phyloP scores from a whole-genome alignment of 2,113 vertebrate genomes.

The Uropsilus gracilis region DNA sequence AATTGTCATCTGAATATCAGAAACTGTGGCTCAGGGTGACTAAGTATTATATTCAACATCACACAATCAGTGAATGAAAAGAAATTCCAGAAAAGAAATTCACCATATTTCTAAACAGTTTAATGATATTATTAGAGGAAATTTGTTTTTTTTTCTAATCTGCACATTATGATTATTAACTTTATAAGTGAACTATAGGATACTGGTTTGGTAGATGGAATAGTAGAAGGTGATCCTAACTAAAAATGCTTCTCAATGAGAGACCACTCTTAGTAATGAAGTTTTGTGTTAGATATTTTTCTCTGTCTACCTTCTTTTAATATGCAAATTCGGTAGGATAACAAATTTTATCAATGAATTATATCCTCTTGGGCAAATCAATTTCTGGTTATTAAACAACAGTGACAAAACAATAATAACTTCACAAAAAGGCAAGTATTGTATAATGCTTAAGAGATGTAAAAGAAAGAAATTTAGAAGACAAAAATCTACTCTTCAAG shows the following conservation, averaged over 20 bases:
- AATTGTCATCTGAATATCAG: constrained; percentile 23
- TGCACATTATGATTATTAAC: background rate
- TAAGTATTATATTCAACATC: constrained; percentile 8
- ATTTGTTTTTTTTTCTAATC: constrained; percentile 1
- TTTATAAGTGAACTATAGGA: background rate
- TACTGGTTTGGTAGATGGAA: background rate
- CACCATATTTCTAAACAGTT: constrained; percentile 32
- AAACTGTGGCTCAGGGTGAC: background rate
- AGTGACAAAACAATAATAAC: background rate
- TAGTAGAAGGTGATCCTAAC: constrained; percentile 2
- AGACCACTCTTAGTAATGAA: background rate
- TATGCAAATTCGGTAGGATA: constrained; percentile 28
- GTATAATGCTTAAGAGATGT: background rate
- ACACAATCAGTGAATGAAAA: background rate
- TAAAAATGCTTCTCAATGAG: constrained; percentile 5
- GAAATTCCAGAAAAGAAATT: constrained; percentile 21
- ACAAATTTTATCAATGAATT: background rate
- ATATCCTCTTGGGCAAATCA: background rate
- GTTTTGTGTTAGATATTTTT: background rate
- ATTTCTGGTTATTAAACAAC: background rate
- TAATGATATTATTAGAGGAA: background rate
- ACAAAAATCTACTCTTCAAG: background rate
- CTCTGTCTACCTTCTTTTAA: background rate
- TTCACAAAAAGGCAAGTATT: background rate
- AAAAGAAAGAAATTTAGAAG: background rate